phyloP scores from a whole-genome alignment of 1,140 invertebrate genomes.

The Phortica variegata region DNA sequence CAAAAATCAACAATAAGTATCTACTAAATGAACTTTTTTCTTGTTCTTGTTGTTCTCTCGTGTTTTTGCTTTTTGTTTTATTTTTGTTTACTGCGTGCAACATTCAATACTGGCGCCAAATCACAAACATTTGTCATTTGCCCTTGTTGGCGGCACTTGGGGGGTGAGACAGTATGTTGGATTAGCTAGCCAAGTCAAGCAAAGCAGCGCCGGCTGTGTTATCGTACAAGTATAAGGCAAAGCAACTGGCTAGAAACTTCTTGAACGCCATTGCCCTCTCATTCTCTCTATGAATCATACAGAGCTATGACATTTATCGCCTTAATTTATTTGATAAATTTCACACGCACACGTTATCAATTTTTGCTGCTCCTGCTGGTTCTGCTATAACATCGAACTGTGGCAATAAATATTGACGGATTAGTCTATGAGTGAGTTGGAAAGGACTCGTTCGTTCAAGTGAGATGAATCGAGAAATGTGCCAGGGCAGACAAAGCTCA shows the following conservation, averaged over 20 bases:
- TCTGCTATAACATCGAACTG: slow-evolving; percentile 15
- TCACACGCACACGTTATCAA: slow-evolving; percentile 51
- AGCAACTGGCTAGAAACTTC: slow-evolving; percentile 8
- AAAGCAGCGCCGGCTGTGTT: slow-evolving; percentile 20
- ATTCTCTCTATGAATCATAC: slow-evolving; percentile 41
- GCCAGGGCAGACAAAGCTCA: not conserved
- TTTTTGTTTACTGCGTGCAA: too few relatives aligned
- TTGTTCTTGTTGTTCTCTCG: too few relatives aligned
- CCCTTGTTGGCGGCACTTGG: slow-evolving; percentile 7
- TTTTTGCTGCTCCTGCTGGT: slow-evolving; percentile 24
- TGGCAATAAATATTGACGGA: slow-evolving; percentile 53
- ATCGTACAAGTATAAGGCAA: not conserved
- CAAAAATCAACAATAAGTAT: too few relatives aligned
- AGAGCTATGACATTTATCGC: slow-evolving; percentile 50
- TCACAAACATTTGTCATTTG: slow-evolving; percentile 34
- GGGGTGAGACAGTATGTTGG: too few relatives aligned
- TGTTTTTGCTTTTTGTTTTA: too few relatives aligned
- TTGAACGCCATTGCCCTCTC: not conserved
- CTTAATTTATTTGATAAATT: slow-evolving; percentile 55
- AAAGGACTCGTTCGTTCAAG: too few relatives aligned
- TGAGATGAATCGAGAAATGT: slow-evolving; percentile 26
- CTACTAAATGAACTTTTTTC: too few relatives aligned
- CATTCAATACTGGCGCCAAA: slow-evolving; percentile 12
- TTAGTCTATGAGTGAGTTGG: slow-evolving; percentile 49
- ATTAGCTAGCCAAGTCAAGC: too few relatives aligned